A percentile compares a stretch with the other conserved stretches of the same genome.
Conservation (phyloP, 2,113 vertebrate species). For the Rhinolophus ferrumequinum region DNA sequence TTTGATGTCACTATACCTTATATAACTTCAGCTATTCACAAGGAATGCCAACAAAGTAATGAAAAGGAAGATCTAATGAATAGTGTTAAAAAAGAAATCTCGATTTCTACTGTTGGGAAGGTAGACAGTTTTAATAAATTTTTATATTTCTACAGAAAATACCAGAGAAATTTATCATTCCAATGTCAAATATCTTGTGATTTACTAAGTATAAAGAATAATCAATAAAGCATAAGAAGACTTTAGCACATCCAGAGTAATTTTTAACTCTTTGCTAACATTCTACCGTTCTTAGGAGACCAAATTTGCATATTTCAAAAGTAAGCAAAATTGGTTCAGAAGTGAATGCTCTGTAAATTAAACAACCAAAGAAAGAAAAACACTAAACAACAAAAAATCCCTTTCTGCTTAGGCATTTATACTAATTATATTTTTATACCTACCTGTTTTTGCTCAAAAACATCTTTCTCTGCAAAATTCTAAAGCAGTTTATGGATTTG, state of each 20-base stretch:
- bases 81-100: neutral
- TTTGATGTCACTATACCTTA: constrained; percentile 83
- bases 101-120: constrained; percentile 75
- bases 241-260: neutral
- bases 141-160: neutral
- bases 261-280: constrained; percentile 23
- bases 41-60: constrained; percentile 60
- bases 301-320: constrained; percentile 12
- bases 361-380: neutral
- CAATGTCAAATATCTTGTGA: neutral
- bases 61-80: neutral
- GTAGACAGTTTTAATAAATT: constrained; percentile 73
- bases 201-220: constrained; percentile 31
- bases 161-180: neutral
- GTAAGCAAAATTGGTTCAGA: neutral
- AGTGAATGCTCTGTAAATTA: constrained; percentile 35
- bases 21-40: constrained; percentile 66
- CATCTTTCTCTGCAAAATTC: neutral
- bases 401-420: constrained; percentile 2
- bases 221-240: neutral
- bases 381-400: neutral
- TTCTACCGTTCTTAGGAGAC: neutral
- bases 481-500: neutral
- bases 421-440: neutral
- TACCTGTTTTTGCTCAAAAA: neutral